These are phyloP conservation scores for Dendropsophus ebraccatus DNA, from an alignment of 2,113 vertebrate genomes.

Conservation along the genomic window DNA sequence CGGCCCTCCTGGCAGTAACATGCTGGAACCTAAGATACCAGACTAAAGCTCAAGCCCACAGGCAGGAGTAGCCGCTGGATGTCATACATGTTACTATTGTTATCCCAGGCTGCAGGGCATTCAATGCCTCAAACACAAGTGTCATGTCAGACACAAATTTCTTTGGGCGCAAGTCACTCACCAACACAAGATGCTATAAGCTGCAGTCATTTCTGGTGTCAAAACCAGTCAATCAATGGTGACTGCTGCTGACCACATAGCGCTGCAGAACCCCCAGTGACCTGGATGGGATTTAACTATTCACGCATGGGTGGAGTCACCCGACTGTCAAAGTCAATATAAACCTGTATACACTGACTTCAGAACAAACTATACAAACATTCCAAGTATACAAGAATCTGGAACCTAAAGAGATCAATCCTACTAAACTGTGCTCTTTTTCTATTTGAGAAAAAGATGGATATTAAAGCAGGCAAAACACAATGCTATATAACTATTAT, in stretches of 20 bases:
- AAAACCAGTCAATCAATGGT: slow-evolving; percentile 40
- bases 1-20: not conserved
- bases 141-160: slow-evolving; percentile 26
- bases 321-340: slow-evolving; percentile 32
- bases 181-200: slow-evolving; percentile 26
- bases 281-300: slow-evolving; percentile 38
- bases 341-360: not conserved
- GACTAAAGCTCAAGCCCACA: not conserved
- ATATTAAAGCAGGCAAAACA: not conserved
- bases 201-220: slow-evolving; percentile 43
- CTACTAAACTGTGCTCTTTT: not conserved
- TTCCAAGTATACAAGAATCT: not conserved
- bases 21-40: not conserved
- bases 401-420: not conserved
- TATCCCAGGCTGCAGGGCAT: slow-evolving; percentile 7
- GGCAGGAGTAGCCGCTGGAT: slow-evolving; percentile 5
- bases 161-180: slow-evolving; percentile 31
- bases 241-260: slow-evolving; percentile 38
- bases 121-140: slow-evolving; percentile 18
- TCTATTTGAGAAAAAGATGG: not conserved
- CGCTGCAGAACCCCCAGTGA: slow-evolving; percentile 12
- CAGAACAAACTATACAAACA: not conserved
- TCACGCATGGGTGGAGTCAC: slow-evolving; percentile 29
- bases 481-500: not conserved
- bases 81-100: slow-evolving; percentile 9